Evolutionary conservation across 1,140 invertebrate genomes (phyloP).

Genomic region (Drosophila pachea): DNA sequence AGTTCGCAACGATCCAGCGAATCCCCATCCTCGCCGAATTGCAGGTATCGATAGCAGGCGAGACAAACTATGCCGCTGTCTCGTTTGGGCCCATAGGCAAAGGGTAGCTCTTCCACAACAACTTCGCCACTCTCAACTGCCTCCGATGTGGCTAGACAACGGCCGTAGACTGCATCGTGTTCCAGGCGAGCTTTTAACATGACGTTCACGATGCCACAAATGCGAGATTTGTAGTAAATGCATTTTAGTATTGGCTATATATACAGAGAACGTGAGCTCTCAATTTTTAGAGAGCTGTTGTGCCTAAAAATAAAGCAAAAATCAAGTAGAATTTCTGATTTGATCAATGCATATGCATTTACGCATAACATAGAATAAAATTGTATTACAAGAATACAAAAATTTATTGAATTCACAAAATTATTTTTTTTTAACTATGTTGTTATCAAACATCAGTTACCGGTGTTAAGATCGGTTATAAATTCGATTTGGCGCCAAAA

Average conservation of each 20-base stretch:
- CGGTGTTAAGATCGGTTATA: no score
- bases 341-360: neutral
- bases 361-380: no score
- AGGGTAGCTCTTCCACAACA: constrained; percentile 86
- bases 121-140: constrained; percentile 85
- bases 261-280: constrained; percentile 5
- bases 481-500: no score
- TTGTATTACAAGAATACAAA: neutral
- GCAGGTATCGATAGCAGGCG: constrained; percentile 83
- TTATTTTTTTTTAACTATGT: neutral
- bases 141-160: constrained; percentile 84
- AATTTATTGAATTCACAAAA: neutral
- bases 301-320: constrained; percentile 25
- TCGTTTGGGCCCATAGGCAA: constrained; percentile 87
- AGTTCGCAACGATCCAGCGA: constrained; percentile 81
- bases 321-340: neutral
- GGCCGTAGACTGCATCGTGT: constrained; percentile 81
- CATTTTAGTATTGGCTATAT: constrained; percentile 3
- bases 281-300: neutral
- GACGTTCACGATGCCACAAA: constrained; percentile 10
- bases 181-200: constrained; percentile 73
- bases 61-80: constrained; percentile 85
- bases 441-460: no score
- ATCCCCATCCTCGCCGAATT: constrained; percentile 80
- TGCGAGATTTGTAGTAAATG: constrained; percentile 11